These are phyloP conservation scores for Mustela lutreola DNA, from an alignment of 2,113 vertebrate species.

Conservation along the genomic window DNA sequence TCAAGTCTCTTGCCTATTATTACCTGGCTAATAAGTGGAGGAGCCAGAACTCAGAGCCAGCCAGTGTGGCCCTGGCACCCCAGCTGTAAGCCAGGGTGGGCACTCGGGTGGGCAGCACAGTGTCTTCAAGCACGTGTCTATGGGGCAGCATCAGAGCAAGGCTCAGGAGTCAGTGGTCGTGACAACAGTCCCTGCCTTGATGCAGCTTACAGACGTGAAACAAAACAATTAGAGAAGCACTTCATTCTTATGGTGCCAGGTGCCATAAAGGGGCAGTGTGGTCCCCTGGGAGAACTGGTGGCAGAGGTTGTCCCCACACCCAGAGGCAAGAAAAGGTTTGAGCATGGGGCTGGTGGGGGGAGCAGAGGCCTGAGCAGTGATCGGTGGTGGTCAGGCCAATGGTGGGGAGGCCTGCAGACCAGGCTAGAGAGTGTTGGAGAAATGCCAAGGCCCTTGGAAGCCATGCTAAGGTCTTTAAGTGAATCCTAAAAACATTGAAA, in stretches of 20 bases:
- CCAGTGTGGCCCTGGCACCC: background rate
- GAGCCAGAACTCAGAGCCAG: background rate
- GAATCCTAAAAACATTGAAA: background rate
- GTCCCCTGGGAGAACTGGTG: background rate
- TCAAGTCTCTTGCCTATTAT: background rate
- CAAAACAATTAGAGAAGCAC: background rate
- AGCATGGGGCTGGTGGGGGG: background rate
- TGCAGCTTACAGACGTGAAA: background rate
- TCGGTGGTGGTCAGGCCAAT: background rate
- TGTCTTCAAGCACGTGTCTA: background rate
- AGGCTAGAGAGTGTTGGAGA: background rate
- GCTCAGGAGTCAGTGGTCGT: background rate
- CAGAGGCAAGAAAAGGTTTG: background rate
- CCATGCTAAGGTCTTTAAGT: background rate
- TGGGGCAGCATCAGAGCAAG: fast-evolving
- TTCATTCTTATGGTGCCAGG: background rate
- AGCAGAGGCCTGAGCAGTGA: background rate
- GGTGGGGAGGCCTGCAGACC: background rate
- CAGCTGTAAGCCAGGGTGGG: background rate
- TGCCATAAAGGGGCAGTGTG: background rate
- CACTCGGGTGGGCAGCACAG: fast-evolving
- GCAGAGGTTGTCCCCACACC: background rate
- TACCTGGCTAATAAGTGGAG: background rate
- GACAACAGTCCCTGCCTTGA: background rate
- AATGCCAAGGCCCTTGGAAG: background rate